Conservation (phyloP, 1,140 invertebrate genomes). For the Lepidurus arcticus region DNA sequence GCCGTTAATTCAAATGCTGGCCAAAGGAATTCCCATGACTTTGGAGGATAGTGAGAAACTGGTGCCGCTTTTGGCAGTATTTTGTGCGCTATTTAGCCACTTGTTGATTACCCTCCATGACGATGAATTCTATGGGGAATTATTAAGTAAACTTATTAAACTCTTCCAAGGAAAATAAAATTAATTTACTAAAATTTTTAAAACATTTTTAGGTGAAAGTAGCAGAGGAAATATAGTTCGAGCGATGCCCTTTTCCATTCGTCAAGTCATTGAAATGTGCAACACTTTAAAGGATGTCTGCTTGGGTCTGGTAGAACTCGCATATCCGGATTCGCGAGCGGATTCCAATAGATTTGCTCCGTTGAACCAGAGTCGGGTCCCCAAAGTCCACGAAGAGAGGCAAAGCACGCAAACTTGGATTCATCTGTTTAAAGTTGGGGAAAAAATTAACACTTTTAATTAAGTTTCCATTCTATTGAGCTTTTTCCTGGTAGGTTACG, state of each 20-base stretch:
- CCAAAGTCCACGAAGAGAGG: constrained; percentile 37
- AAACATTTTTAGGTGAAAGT: not conserved
- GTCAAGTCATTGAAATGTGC: constrained; percentile 48
- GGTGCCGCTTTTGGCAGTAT: constrained; percentile 71
- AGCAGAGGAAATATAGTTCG: not conserved
- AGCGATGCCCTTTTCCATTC: constrained; percentile 50
- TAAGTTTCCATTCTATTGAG: constrained; percentile 26
- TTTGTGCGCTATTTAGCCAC: constrained; percentile 76
- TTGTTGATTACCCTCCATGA: constrained; percentile 80
- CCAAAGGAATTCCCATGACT: constrained; percentile 59
- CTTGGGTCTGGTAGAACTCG: constrained; percentile 79
- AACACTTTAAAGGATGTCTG: constrained; percentile 61
- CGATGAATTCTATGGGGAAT: constrained; percentile 63
- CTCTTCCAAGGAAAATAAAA: not conserved
- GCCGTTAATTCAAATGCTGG: constrained; percentile 63
- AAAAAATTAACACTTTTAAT: not conserved
- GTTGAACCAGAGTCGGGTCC: constrained; percentile 35
- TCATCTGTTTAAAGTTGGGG: constrained; percentile 54
- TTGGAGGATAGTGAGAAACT: constrained; percentile 63
- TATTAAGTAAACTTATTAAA: not conserved
- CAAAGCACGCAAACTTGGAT: constrained; percentile 50
- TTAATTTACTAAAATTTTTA: constrained; percentile 25
- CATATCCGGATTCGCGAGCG: constrained; percentile 73
- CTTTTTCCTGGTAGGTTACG: constrained; percentile 50
- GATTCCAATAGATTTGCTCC: constrained; percentile 37